Evolutionary conservation across 2,888 invertebrate genomes (phyloP).

Genomic region (Agelastica alni): DNA sequence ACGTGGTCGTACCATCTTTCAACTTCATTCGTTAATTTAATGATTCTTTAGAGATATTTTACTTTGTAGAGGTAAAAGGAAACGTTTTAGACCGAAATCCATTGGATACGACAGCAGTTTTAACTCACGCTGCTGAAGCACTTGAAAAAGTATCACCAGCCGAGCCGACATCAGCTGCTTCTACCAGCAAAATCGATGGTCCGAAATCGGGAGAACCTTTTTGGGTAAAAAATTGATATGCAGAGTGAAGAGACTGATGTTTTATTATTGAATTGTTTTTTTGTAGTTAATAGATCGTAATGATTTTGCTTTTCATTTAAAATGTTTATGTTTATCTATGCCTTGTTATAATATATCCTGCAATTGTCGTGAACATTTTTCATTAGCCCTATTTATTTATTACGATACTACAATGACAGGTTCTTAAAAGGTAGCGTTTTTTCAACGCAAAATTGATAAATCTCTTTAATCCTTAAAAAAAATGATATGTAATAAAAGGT

Average conservation of each 20-base stretch:
- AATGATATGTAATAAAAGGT: too few relatives aligned
- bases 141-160: constrained; percentile 14
- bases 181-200: constrained; percentile 10
- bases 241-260: constrained; percentile 23
- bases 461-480: too few relatives aligned
- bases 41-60: background rate
- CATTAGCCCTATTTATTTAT: constrained; percentile 2
- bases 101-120: constrained; percentile 19
- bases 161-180: constrained; percentile 2
- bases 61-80: constrained; percentile 11
- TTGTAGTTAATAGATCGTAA: constrained; percentile 14
- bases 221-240: constrained; percentile 38
- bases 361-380: constrained; percentile 11
- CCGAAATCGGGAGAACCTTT: constrained; percentile 38
- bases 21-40: background rate
- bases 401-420: too few relatives aligned
- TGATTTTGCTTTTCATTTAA: constrained; percentile 16
- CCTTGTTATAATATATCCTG: constrained; percentile 5
- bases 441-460: too few relatives aligned
- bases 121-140: constrained; percentile 27
- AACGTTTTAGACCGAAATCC: background rate
- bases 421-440: too few relatives aligned
- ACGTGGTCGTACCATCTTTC: too few relatives aligned
- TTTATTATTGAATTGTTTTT: constrained; percentile 17
- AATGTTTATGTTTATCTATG: constrained; percentile 11